phyloP scores from a whole-genome alignment of 2,797 vertebrate species.

The Chelonia mydas region DNA sequence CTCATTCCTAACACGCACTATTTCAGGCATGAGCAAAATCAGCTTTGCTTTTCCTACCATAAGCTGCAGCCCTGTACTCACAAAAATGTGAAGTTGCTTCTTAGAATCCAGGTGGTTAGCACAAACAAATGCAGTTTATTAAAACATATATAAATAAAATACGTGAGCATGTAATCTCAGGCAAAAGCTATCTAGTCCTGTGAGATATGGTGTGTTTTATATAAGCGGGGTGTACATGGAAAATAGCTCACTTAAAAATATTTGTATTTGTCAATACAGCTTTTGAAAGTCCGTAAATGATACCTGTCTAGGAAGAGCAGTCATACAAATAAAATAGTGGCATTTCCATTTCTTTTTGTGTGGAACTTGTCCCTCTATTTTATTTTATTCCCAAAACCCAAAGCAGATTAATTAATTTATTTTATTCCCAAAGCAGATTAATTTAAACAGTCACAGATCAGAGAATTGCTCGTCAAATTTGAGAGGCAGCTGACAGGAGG shows the following conservation, averaged over 20 bases:
- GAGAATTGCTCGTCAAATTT: neutral
- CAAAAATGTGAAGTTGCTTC: neutral
- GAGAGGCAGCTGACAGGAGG: neutral
- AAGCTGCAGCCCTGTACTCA: neutral
- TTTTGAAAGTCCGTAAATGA: neutral
- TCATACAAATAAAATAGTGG: neutral
- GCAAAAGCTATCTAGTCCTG: neutral
- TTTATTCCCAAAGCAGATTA: neutral
- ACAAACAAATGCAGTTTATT: neutral
- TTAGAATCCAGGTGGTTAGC: neutral
- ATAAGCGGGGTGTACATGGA: neutral
- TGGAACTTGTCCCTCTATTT: neutral
- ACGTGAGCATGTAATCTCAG: neutral
- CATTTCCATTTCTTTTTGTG: neutral
- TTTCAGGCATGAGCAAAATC: neutral
- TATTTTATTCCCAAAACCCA: neutral
- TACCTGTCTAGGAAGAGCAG: neutral
- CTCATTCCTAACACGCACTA: neutral
- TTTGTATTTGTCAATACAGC: neutral
- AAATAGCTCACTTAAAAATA: neutral
- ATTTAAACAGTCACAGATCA: neutral
- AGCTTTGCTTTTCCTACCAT: neutral
- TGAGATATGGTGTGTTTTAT: neutral
- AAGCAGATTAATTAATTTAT: neutral
- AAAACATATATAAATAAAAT: neutral